Conservation (phyloP, 2,113 vertebrate genomes). For the Gallinago jamesoni region DNA sequence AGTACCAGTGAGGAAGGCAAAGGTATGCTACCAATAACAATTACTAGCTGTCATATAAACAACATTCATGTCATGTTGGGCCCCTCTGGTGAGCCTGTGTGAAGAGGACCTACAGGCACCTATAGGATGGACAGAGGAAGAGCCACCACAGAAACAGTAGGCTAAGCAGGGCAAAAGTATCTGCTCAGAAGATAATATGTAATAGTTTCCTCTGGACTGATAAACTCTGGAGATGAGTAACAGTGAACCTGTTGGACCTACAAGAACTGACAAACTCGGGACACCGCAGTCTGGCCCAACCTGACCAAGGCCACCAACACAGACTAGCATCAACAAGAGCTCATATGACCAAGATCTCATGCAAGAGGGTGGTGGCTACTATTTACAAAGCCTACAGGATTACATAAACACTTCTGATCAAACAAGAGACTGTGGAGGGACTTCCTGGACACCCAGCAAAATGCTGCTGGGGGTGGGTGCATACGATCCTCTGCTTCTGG, state of each 20-base stretch:
- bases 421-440: not conserved
- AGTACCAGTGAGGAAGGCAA: not conserved
- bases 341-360: not conserved
- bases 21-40: not conserved
- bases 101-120: not conserved
- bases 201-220: not conserved
- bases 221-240: not conserved
- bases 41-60: not conserved
- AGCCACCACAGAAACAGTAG: not conserved
- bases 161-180: not conserved
- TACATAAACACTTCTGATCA: not conserved
- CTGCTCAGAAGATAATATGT: not conserved
- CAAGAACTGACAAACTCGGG: not conserved
- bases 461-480: not conserved
- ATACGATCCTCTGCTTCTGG: not conserved
- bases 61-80: not conserved
- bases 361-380: not conserved
- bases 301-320: not conserved
- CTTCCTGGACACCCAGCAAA: not conserved
- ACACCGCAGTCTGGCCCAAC: not conserved
- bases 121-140: not conserved
- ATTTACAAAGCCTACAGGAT: not conserved
- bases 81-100: not conserved
- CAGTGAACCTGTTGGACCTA: not conserved
- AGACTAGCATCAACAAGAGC: not conserved